Percentiles rank a stretch among this genome's conserved stretches.
Conservation (phyloP, 2,797 vertebrate species). For the Ataeniobius toweri region DNA sequence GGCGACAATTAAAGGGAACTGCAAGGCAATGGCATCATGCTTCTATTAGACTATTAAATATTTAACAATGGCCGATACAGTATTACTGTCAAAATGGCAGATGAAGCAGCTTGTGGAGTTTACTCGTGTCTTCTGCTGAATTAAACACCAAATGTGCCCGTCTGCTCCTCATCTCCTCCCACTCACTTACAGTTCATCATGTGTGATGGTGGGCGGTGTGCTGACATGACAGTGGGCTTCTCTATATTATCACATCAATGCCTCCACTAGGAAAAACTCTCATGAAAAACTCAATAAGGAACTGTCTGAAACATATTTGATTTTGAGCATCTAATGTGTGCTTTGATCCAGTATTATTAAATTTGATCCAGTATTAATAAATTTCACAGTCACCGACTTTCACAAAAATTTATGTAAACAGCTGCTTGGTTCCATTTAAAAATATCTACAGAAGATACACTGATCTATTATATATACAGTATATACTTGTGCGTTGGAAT, state of each 20-base stretch:
- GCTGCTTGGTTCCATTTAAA: no score
- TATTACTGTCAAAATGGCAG: constrained; percentile 51
- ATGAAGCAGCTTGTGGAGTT: constrained; percentile 62
- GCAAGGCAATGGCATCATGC: constrained; percentile 44
- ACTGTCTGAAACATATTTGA: constrained; percentile 6
- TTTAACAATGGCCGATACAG: constrained; percentile 51
- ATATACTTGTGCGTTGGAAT: no score
- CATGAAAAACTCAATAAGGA: constrained; percentile 1
- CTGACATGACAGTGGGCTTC: constrained; percentile 18
- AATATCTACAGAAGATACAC: no score
- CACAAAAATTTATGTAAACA: no score
- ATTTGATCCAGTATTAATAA: not conserved
- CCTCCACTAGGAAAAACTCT: constrained; percentile 5
- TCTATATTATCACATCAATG: constrained; percentile 16
- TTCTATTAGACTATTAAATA: constrained; percentile 53
- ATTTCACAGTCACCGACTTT: not conserved
- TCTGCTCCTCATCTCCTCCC: constrained; percentile 31
- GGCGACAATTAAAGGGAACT: constrained; percentile 35
- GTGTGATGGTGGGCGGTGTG: constrained; percentile 8
- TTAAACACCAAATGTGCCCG: constrained; percentile 53
- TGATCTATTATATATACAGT: no score
- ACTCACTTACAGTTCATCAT: constrained; percentile 35
- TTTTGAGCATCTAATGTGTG: constrained; percentile 10
- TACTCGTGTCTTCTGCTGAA: constrained; percentile 48
- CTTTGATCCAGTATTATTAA: not conserved